These are phyloP conservation scores for Ectropis crepuscularia DNA, from an alignment of 2,888 invertebrate genomes.

Conservation along the genomic window DNA sequence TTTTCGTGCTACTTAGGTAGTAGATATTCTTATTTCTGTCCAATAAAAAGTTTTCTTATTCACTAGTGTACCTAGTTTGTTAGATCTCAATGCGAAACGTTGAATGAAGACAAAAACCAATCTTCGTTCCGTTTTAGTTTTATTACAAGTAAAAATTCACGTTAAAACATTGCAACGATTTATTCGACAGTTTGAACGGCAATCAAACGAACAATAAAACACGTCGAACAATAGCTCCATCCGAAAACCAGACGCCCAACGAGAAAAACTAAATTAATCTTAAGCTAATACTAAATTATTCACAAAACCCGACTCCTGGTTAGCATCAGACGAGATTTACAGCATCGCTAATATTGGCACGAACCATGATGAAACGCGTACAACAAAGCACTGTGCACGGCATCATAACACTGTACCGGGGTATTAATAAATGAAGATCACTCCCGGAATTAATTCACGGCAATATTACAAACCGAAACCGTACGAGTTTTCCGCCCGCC, in stretches of 20 bases:
- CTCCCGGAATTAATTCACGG: conserved; percentile 21
- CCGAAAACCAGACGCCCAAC: conserved; percentile 32
- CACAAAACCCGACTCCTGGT: conserved; percentile 31
- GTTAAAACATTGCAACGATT: conserved; percentile 21
- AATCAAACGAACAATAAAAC: conserved; percentile 34
- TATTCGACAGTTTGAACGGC: conserved; percentile 31
- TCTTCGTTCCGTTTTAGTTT: conserved; percentile 5
- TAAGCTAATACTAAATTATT: conserved; percentile 32
- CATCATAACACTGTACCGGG: conserved; percentile 13
- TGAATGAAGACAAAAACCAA: conserved; percentile 26
- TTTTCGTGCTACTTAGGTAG: no score
- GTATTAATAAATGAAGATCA: conserved; percentile 27
- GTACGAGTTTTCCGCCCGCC: conserved; percentile 16
- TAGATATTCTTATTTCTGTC: no score
- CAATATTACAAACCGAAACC: conserved; percentile 12
- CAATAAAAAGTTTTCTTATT: no score
- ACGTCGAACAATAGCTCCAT: conserved; percentile 29
- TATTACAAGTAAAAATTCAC: conserved; percentile 14
- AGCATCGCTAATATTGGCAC: conserved; percentile 25
- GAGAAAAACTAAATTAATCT: conserved; percentile 34
- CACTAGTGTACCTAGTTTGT: no score
- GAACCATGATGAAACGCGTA: conserved; percentile 17
- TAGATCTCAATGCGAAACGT: background rate
- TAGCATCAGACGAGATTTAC: conserved; percentile 36
- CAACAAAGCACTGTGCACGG: conserved; percentile 20